A percentile compares a stretch with the other conserved stretches of the same genome.
Conservation (phyloP, 2,888 invertebrate species). For the Muscina levida region DNA sequence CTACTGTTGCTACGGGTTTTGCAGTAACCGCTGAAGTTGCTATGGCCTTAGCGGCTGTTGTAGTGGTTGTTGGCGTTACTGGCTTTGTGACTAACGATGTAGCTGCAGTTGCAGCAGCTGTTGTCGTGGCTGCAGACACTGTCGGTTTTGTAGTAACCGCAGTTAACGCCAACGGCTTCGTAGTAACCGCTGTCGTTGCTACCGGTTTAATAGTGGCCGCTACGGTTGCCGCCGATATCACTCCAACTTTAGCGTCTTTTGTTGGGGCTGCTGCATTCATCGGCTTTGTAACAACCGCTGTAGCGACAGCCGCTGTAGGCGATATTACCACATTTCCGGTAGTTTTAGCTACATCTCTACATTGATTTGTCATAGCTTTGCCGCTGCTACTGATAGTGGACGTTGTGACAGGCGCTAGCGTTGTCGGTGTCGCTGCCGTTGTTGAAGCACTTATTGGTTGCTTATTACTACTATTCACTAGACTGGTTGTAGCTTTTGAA, state of each 20-base stretch:
- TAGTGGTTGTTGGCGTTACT: constrained; percentile 1
- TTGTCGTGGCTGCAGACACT: constrained; percentile 38
- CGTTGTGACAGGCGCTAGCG: constrained; percentile 28
- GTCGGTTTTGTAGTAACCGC: not conserved
- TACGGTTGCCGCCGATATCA: not conserved
- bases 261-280: too few species aligned
- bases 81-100: constrained; percentile 14
- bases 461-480: constrained; percentile 42
- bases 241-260: too few species aligned
- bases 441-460: constrained; percentile 44
- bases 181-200: constrained; percentile 24
- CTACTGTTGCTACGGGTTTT: constrained; percentile 23
- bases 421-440: constrained; percentile 33
- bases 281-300: constrained; percentile 14
- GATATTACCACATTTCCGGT: too few species aligned
- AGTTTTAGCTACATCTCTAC: not conserved
- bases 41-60: not conserved
- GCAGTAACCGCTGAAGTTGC: constrained; percentile 3
- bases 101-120: not conserved
- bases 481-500: constrained; percentile 41
- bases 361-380: not conserved
- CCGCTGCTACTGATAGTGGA: not conserved
- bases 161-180: constrained; percentile 2
- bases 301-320: constrained; percentile 20
- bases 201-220: constrained; percentile 25